Conservation (phyloP, 2,797 vertebrate genomes). For the Notamacropus eugenii region DNA sequence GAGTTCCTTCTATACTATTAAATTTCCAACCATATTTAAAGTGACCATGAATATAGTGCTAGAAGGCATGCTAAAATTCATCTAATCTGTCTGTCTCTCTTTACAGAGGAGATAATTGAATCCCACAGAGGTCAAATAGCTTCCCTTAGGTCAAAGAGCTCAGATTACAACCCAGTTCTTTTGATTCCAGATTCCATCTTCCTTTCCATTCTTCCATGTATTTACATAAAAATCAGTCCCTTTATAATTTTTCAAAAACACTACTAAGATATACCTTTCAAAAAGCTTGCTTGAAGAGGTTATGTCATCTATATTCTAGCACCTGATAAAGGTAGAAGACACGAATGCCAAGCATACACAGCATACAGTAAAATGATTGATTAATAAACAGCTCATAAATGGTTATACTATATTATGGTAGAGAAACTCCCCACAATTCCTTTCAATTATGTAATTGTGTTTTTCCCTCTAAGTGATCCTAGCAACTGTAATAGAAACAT, state of each 20-base stretch:
- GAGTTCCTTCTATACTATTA: not conserved
- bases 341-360: not conserved
- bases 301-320: not conserved
- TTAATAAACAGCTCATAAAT: not conserved
- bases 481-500: slow-evolving; percentile 7
- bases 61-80: not conserved
- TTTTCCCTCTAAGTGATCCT: not conserved
- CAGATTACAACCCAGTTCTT: not conserved
- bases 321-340: not conserved
- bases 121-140: not conserved
- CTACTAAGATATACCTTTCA: not conserved
- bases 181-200: not conserved
- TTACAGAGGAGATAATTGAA: not conserved
- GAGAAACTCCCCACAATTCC: not conserved
- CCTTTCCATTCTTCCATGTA: not conserved
- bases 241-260: not conserved
- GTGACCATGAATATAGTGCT: not conserved
- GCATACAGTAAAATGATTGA: not conserved
- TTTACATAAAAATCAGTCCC: not conserved
- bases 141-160: not conserved
- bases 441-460: not conserved
- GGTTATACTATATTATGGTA: not conserved
- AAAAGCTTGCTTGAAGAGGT: not conserved
- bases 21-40: not conserved
- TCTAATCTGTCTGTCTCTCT: not conserved